Base-by-base conservation (phyloP, 2,797 vertebrate genomes). In the Pseudochirops cupreus region DNA sequence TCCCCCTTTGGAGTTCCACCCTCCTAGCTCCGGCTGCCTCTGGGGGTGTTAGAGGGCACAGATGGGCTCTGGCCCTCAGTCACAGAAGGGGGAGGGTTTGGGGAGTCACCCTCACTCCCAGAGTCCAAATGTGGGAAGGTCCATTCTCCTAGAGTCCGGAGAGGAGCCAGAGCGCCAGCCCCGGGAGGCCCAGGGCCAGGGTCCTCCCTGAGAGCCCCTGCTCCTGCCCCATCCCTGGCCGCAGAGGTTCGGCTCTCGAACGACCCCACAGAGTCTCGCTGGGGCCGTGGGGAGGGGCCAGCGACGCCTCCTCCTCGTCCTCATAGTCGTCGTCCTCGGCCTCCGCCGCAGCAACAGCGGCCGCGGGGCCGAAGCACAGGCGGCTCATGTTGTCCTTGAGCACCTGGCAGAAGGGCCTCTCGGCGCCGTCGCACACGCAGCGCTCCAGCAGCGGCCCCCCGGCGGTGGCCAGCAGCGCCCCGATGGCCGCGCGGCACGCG, bases 381-480 rank as follows among this genome's bases (percentile, higher is more conserved):
- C 98, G 98, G 91, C 98, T 98, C 99, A 99, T 99, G 98, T 99
- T 99, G 94, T 99, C 99, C 96, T 99, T 99, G 91, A 99, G 99
- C 97, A 99, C 99, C 93, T 99, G 99, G 62, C 99, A 99, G 98
- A 99, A 99, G 4, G 99, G 99, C 93, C 99, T 98, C 98, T 99
- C 99, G 82, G 99, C 98, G 0, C 99, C 99, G 91, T 99, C 99
- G 74, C 99, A 99, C 0, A 99, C 98, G 56, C 99, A 99, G 92
- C 98, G 98, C 98, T 99, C 99, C 7, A 99, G 98, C 96, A 99
- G 97, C 94, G 96, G 59, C 39, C 99, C 99, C 13, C 98, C 98
- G 0, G 99, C 99, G 95, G 99, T 98, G 96, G 98, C 98, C 50
- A 99, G 98, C 98, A 99, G 99, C 97, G 99, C 98, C 96, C 99